phyloP scores from a whole-genome alignment of 2,888 invertebrate genomes.

The Trichacis sp. region DNA sequence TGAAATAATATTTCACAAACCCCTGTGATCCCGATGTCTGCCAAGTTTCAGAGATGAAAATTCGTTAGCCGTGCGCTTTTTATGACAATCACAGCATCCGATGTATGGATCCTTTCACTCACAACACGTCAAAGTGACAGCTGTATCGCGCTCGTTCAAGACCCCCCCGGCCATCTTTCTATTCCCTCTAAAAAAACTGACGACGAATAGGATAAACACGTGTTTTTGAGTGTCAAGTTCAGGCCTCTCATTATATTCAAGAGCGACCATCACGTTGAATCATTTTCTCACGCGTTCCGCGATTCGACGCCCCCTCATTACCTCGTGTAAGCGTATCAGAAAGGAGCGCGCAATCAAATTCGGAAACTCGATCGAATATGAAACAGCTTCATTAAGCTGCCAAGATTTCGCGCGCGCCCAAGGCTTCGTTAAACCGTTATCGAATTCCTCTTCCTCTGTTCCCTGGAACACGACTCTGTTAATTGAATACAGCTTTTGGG shows the following conservation, averaged over 20 bases:
- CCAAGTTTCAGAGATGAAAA: conserved; percentile 5
- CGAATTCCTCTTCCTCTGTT: neutral
- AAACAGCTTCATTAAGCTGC: conserved; percentile 15
- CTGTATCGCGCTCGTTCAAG: conserved; percentile 16
- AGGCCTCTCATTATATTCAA: conserved; percentile 16
- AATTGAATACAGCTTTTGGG: neutral
- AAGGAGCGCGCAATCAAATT: conserved; percentile 11
- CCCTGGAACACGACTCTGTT: neutral
- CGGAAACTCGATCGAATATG: conserved; percentile 11
- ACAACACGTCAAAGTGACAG: conserved; percentile 32
- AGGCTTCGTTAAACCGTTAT: conserved; percentile 4
- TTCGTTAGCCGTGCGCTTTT: conserved; percentile 31
- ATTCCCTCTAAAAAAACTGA: conserved; percentile 9
- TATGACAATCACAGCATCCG: conserved; percentile 6
- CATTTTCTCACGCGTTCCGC: conserved; percentile 25
- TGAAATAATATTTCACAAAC: neutral
- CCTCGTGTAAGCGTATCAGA: neutral
- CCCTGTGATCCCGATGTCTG: neutral
- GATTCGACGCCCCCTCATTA: neutral
- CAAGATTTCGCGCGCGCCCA: conserved; percentile 1
- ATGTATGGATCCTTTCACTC: conserved; percentile 17
- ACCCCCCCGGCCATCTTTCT: conserved; percentile 13
- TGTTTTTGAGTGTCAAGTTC: conserved; percentile 38
- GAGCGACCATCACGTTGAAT: neutral
- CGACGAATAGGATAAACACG: conserved; percentile 39